Evolutionary conservation across 2,888 invertebrate genomes (phyloP), one percentile per base, ranked within the genome.

Genomic region (Arge pagana): DNA sequence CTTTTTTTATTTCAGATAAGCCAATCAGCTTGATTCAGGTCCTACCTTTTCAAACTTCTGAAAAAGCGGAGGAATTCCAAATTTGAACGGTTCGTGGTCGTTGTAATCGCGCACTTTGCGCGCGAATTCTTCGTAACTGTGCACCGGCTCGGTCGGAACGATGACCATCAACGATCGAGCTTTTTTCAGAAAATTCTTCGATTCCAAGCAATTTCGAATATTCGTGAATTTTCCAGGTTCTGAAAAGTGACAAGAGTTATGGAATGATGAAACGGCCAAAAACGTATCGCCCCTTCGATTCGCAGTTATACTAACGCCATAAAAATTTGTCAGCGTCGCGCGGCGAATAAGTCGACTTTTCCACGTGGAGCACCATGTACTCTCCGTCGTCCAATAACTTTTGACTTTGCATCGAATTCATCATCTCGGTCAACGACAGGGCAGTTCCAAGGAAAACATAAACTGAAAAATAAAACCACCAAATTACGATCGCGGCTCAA

Each of bases 291-390:
- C 28, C 57, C 40, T 16, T 43, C 35, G 43, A 48, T 37, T 52
- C 13, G 23, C 13, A 33, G 26, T 23, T 35, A 58, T 61, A 83
- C 87, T 84, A 76, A 89, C 89, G 88, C 82, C 89, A 89, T 67
- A 91, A 80, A 81, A 91, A 93, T 76, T 89, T 88, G 67, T 85
- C 80, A 33, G 90, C 87, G 73, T 90, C 88, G 74, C 81, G 81
- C 60, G 82, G 81, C 13, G 88, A 85, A 75, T 90, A 92, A n/a
- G 90, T 88, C 83, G 90, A 88, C 85, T 89, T 91, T 73, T 96
- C 96, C 13, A 96, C 92, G 76, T 90, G 92, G 71, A 98, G 93
- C 55, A 98, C 91, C 83, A 95, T 89, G 77, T 97, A 97, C 73
- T 96, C 93, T 18, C 96, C 96, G 58, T 91, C 88, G 50, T 90